Evolutionary conservation across 1,140 invertebrate genomes (phyloP).

Genomic region (Bombus picipes): DNA sequence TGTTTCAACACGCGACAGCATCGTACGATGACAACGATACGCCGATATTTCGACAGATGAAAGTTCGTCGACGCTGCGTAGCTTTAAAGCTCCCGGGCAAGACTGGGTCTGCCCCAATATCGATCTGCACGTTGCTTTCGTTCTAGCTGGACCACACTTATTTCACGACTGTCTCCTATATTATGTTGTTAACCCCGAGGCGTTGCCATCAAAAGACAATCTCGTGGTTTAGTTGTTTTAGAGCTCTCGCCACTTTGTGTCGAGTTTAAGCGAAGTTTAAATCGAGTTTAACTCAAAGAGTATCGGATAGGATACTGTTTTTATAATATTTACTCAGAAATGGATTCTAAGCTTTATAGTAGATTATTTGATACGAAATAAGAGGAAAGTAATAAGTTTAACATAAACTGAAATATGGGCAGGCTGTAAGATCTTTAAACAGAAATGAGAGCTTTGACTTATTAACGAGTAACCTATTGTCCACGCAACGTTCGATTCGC

Average conservation of each 20-base stretch:
- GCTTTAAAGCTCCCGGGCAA: conserved; percentile 54
- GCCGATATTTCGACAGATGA: conserved; percentile 32
- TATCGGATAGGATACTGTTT: neutral
- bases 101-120: conserved; percentile 69
- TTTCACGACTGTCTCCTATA: conserved; percentile 4
- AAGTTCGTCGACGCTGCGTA: conserved; percentile 22
- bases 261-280: neutral
- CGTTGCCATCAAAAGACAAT: neutral
- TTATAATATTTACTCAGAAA: neutral
- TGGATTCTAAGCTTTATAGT: neutral
- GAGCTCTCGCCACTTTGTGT: neutral
- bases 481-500: neutral
- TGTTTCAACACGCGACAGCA: neutral
- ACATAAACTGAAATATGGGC: too few species aligned
- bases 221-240: neutral
- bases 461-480: neutral
- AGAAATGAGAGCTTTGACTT: neutral
- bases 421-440: neutral
- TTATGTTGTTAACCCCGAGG: neutral
- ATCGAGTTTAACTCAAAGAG: neutral
- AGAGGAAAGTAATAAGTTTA: too few species aligned
- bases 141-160: conserved; percentile 52
- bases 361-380: neutral
- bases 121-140: conserved; percentile 57
- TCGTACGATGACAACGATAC: neutral